Base-by-base conservation (phyloP, 1,140 invertebrate genomes). In the Epicauta chinensis region DNA sequence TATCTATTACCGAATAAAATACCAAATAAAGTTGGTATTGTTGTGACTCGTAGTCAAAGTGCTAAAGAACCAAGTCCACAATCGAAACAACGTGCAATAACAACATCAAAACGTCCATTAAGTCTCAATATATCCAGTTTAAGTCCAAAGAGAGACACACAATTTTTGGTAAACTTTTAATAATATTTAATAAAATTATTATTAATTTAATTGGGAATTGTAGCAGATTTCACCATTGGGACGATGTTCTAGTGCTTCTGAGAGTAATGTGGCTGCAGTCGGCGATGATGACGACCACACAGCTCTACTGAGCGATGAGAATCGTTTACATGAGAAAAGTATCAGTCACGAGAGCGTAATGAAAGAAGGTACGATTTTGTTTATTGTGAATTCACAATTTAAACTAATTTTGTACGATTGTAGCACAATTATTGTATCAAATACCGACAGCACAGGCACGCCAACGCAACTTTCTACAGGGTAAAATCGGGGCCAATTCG, bases 391-490 rank as follows among this genome's bases (percentile, higher is more conserved):
- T 35, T 14, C 11, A 44, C 23, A 39, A 35, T 9, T 30, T 41
- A 10, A 32, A 45, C 9, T 41, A 14, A n/a, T 2, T 44, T 43
- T 14, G 39, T 11, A 11, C 56, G 54, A 73, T 87, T 59, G 85
- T 84, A 45, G 86, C 85, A 53, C 84, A 87, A 72, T 84, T 87
- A 44, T 66, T 89, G 41, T 81, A 87, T 71, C 75, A 89, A 47
- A 88, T 89, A 63, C 87, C 87, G 12, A 84, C 84, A 2, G 79
- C 83, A 38, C 86, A 87, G 68, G 87, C 86, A 46, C 73, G 84
- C 59, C 83, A 88, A 73, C 81, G 88, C 59, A 91, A 89, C 66
- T 91, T 81, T 71, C 73, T 91, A 9, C 85, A 88, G 70, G 86
- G 87, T 39, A 76, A 85, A 61, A 75, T 89, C 42, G 86, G 86